Evolutionary conservation across 2,113 vertebrate genomes (phyloP), one percentile per base, ranked within the genome.

Genomic region (Nothoprocta pentlandii): DNA sequence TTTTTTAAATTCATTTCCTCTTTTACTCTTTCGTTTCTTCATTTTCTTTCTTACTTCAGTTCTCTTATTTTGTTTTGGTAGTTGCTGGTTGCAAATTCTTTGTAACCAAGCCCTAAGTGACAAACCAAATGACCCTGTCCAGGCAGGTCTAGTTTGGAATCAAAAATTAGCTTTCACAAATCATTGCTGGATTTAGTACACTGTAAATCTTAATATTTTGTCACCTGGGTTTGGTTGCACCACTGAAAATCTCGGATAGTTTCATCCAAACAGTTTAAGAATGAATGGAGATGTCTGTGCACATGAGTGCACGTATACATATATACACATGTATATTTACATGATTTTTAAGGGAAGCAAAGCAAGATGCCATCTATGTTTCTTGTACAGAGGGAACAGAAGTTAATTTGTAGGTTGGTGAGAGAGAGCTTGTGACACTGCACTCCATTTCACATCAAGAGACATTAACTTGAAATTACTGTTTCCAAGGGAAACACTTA

Each of bases 401-500:
- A 96, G 94, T 94, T 94, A 95, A 96, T 95, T 96, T 96, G 94
- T 94, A 92, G 90, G 86, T 95, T 92, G 86, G 94, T 81, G 54
- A 94, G 90, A 92, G 77, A 92, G 84, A 87, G 94, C 86, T 89
- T 95, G 95, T 95, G 94, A 95, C 95, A 95, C 90, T 77, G 94
- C 94, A 95, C 94, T 96, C 94, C 95, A 96, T 96, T 95, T 96
- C 95, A 93, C 95, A 95, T 95, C 96, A 95, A 95, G 95, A 95
- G 92, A 97, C 90, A 92, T 95, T 95, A 96, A 96, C 94, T 89
- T 95, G 94, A 95, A 95, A 95, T 96, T 96, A 95, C 94, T 93
- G 95, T 96, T 97, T 96, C 95, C 93, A 95, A 95, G 93, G 84
- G 96, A 97, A 97, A 96, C 95, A 94, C 93, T 97, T 96, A 91